These are phyloP conservation scores for Branchellion lobata DNA, from an alignment of 2,888 invertebrate species.

Conservation along the genomic window DNA sequence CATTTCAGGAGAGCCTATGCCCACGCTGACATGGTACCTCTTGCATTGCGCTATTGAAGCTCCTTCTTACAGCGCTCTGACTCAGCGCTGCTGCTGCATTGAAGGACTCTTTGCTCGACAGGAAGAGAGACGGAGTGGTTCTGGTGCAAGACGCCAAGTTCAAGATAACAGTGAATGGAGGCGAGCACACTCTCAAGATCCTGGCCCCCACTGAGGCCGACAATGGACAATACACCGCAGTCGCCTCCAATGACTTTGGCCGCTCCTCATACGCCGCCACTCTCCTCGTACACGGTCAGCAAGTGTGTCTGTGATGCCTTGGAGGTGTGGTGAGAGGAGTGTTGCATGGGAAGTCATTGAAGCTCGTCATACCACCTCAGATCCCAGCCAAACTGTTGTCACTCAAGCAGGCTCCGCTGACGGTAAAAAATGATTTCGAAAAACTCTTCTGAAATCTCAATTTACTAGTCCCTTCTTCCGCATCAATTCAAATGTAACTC, in stretches of 20 bases:
- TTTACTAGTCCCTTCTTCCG: too few species aligned
- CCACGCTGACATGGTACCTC: neutral
- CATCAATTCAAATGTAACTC: too few species aligned
- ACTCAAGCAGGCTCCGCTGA: too few species aligned
- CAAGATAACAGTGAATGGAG: neutral
- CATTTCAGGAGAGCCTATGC: slow-evolving; percentile 16
- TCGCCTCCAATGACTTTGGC: slow-evolving; percentile 30
- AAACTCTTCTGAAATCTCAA: too few species aligned
- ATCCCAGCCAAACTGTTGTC: too few species aligned
- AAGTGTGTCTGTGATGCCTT: neutral
- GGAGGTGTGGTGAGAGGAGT: too few species aligned
- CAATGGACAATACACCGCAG: slow-evolving; percentile 28
- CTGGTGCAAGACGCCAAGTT: neutral
- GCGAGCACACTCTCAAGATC: neutral
- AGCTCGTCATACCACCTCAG: too few species aligned
- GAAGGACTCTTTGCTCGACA: neutral
- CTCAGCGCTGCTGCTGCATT: neutral
- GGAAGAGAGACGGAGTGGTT: slow-evolving; percentile 10
- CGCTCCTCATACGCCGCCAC: slow-evolving; percentile 13
- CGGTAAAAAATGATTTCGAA: too few species aligned
- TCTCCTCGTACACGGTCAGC: slow-evolving; percentile 18
- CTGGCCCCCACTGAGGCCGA: neutral
- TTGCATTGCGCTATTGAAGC: neutral
- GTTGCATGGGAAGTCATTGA: too few species aligned
- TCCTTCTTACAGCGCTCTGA: too few species aligned